Conservation (phyloP, 2,888 invertebrate genomes). For the Stenolophus ochropezus region DNA sequence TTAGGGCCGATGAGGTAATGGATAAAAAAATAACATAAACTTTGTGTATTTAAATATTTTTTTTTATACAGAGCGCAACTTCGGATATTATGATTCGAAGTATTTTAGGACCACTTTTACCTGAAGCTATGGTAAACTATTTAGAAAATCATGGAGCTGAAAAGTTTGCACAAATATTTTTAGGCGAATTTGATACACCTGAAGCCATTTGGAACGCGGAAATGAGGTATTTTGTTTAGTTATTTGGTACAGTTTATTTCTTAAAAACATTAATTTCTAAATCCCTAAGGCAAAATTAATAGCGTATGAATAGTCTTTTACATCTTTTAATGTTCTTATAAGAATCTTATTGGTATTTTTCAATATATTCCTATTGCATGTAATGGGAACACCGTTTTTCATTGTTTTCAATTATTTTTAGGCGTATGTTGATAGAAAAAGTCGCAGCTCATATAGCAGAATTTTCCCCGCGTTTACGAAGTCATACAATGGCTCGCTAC, state of each 20-base stretch:
- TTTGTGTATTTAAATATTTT: not conserved
- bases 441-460: slow-evolving; percentile 98
- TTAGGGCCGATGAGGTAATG: slow-evolving; percentile 91
- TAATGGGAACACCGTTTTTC: no score
- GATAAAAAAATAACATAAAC: not conserved
- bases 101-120: slow-evolving; percentile 93
- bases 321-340: not conserved
- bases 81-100: slow-evolving; percentile 94
- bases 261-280: no score
- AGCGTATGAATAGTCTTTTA: no score
- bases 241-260: no score
- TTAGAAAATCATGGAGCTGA: slow-evolving; percentile 98
- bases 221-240: slow-evolving; percentile 89
- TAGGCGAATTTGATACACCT: slow-evolving; percentile 99
- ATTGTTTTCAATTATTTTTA: no score
- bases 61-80: slow-evolving; percentile 68
- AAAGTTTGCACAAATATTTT: slow-evolving; percentile 97
- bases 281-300: no score
- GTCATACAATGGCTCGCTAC: slow-evolving; percentile 96
- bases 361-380: no score
- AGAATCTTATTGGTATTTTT: not conserved
- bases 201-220: slow-evolving; percentile 99
- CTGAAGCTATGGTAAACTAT: slow-evolving; percentile 99
- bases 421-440: slow-evolving; percentile 96
- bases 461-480: slow-evolving; percentile 94